phyloP scores from a whole-genome alignment of 1,140 invertebrate genomes.

The Aphidius gifuensis region DNA sequence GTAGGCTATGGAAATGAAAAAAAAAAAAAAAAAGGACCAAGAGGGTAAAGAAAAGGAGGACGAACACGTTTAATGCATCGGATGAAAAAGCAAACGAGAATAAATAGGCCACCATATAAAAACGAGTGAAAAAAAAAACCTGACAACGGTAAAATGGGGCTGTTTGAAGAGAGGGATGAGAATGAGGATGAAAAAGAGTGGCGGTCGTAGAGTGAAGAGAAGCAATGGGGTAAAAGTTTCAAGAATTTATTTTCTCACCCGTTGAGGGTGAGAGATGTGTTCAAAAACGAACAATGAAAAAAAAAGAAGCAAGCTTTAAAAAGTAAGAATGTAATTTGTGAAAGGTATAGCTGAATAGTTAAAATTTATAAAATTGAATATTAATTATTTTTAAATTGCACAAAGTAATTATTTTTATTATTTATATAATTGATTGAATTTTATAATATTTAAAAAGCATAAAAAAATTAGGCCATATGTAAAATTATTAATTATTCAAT shows the following conservation, averaged over 20 bases:
- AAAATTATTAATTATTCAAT: too few species aligned
- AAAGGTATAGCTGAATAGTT: conserved; percentile 3
- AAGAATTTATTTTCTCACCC: conserved; percentile 9
- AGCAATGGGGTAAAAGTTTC: neutral
- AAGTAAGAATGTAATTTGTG: conserved; percentile 10
- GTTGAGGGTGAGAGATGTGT: conserved; percentile 5
- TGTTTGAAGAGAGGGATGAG: too few species aligned
- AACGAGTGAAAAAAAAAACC: neutral
- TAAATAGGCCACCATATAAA: conserved; percentile 4
- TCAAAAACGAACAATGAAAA: conserved; percentile 5
- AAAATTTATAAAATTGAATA: neutral
- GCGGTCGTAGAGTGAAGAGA: neutral
- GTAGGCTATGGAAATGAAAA: neutral
- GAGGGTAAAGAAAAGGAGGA: neutral
- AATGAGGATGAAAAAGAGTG: too few species aligned
- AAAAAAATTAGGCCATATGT: too few species aligned
- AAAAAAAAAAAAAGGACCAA: conserved; percentile 5
- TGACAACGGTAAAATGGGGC: neutral
- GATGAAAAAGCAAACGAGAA: conserved; percentile 2
- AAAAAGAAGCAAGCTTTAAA: neutral
- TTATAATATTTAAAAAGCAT: too few species aligned
- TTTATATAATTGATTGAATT: too few species aligned
- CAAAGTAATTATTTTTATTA: too few species aligned
- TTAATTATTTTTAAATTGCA: conserved; percentile 2
- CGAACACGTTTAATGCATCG: conserved; percentile 2